Evolutionary conservation across 2,888 invertebrate genomes (phyloP), one percentile per base, ranked within the genome.

Genomic region (Campaea margaritaria): DNA sequence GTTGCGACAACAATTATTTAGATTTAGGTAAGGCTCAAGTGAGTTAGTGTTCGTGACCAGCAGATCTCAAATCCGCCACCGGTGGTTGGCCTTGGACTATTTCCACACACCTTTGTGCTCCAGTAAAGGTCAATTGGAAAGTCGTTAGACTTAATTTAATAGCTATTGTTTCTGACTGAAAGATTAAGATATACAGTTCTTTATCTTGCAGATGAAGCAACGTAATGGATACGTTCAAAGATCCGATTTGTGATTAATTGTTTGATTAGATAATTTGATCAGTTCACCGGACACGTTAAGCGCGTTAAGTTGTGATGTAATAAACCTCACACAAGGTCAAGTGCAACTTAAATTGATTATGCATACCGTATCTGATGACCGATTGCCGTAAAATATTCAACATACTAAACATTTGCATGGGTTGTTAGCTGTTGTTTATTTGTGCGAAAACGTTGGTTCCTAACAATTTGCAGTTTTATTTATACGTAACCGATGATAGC

Each of bases 61-160:
- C 85, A 84, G 87, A 89, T 88, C 84, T 85, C 71, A 83, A 87
- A 85, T 87, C 88, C 86, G 87, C 85, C 79, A 86, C 76, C 75
- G 72, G 81, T 78, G 72, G 84, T 76, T 81, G 84, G 82, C 91
- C 91, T 91, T 91, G 91, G 86, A 82, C 90, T 86, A 89, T 88
- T 83, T 89, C 79, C 78, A 88, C 77, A 76, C 82, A 83, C 79
- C 86, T 86, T 83, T 84, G 75, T 68, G 75, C 74, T 72, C 68
- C 70, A 59, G 39, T 54, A 88, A 91, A 91, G 91, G 91, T 91
- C 91, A 90, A 81, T 82, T 86, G 79, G 86, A 87, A 87, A 87
- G 86, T 83, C 68, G 74, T 70, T 71, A 68, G 64, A 53, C 62
- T 70, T 71, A 69, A 69, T 71, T 72, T 73, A 72, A 64, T 41